phyloP scores from a whole-genome alignment of 2,113 vertebrate species.

The Fregata magnificens region DNA sequence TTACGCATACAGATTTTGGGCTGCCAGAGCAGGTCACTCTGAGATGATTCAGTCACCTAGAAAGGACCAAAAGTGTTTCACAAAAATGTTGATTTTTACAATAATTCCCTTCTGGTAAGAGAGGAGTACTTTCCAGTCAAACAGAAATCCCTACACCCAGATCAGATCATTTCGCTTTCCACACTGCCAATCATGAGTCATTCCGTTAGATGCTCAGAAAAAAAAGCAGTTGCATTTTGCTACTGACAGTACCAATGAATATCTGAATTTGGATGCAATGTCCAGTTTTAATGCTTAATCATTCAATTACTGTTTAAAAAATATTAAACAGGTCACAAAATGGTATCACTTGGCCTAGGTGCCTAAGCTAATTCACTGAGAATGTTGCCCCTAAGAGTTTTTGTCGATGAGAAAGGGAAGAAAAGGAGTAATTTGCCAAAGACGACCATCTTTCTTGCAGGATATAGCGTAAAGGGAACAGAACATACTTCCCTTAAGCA shows the following conservation, averaged over 20 bases:
- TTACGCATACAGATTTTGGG: not conserved
- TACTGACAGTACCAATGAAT: not conserved
- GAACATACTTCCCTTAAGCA: not conserved
- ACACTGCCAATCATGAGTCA: not conserved
- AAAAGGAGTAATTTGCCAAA: not conserved
- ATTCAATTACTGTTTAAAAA: not conserved
- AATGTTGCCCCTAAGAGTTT: not conserved
- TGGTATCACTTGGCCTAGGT: not conserved
- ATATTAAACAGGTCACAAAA: not conserved
- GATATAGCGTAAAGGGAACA: not conserved
- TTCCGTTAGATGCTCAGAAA: not conserved
- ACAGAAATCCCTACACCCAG: not conserved
- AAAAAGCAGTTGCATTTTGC: not conserved
- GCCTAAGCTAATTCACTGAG: not conserved
- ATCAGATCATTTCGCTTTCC: constrained; percentile 2
- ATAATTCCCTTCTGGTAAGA: not conserved
- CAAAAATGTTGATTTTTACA: not conserved
- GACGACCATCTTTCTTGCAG: not conserved
- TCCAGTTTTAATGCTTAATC: not conserved
- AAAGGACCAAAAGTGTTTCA: not conserved
- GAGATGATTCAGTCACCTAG: not conserved
- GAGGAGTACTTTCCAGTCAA: not conserved
- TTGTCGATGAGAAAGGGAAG: not conserved
- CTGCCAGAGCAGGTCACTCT: not conserved
- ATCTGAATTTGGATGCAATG: not conserved